phyloP scores from a whole-genome alignment of 2,113 vertebrate species.

The Donacobius atricapilla region DNA sequence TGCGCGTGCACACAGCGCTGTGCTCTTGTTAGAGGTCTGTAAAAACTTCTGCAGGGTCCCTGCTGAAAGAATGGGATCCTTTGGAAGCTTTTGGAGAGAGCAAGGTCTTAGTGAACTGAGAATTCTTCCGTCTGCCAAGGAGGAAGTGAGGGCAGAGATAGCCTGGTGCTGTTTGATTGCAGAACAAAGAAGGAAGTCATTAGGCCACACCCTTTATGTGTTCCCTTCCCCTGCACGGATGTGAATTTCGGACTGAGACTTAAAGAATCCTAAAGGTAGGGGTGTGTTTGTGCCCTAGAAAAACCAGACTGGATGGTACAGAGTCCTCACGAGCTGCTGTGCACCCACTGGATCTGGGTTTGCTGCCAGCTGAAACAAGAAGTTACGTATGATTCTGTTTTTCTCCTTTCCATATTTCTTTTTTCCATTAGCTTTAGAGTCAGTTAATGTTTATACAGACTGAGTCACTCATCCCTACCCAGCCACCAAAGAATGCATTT shows the following conservation, averaged over 20 bases:
- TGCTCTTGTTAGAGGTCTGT: background rate
- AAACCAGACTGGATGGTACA: background rate
- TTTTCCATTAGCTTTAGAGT: slow-evolving; percentile 59
- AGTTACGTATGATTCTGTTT: slow-evolving; percentile 8
- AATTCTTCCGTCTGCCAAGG: slow-evolving; percentile 18
- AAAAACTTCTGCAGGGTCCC: background rate
- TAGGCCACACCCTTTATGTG: slow-evolving; percentile 35
- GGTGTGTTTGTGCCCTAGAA: background rate
- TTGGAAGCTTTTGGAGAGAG: background rate
- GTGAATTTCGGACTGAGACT: background rate
- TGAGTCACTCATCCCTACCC: slow-evolving; percentile 66
- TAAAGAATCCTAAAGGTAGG: background rate
- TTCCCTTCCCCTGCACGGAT: slow-evolving; percentile 21
- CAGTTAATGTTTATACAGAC: slow-evolving; percentile 64
- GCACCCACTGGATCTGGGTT: background rate
- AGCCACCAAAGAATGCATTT: slow-evolving; percentile 63
- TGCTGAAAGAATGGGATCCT: background rate
- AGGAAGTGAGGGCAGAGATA: slow-evolving; percentile 45
- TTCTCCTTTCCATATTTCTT: slow-evolving; percentile 43
- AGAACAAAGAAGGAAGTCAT: slow-evolving; percentile 61
- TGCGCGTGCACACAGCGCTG: background rate
- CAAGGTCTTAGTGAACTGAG: background rate
- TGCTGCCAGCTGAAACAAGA: slow-evolving; percentile 36
- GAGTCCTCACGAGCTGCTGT: background rate
- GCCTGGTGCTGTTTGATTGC: slow-evolving; percentile 35